These are phyloP conservation scores for Trematomus bernacchii DNA, from an alignment of 2,797 vertebrate species.

Conservation along the genomic window DNA sequence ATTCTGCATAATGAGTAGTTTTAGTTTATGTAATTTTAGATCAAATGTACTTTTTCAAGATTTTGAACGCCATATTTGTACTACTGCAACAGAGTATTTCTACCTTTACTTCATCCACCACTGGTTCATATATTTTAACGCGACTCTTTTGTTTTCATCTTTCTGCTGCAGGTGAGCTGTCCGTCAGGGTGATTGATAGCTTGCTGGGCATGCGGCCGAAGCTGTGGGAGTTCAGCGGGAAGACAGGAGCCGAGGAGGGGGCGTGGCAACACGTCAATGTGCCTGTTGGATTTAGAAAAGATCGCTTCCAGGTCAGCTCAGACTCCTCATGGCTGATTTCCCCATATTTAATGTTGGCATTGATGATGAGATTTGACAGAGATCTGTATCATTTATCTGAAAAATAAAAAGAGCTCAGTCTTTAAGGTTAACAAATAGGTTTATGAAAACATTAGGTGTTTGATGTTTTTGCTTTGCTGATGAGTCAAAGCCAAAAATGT, in stretches of 20 bases:
- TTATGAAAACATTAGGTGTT: background rate
- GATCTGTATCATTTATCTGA: background rate
- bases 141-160: background rate
- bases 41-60: too few species aligned
- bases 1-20: too few species aligned
- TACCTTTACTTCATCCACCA: too few species aligned
- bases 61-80: too few species aligned
- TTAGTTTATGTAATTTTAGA: too few species aligned
- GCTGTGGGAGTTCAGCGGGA: slow-evolving; percentile 82
- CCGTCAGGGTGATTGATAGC: slow-evolving; percentile 82
- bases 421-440: too few species aligned
- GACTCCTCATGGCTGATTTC: background rate
- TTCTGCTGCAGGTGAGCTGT: slow-evolving; percentile 77
- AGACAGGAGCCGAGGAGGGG: slow-evolving; percentile 60
- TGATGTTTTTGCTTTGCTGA: background rate
- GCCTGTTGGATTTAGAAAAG: slow-evolving; percentile 75
- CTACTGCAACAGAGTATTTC: too few species aligned
- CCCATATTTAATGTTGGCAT: background rate
- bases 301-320: slow-evolving; percentile 82
- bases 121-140: background rate
- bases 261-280: slow-evolving; percentile 69
- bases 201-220: slow-evolving; percentile 62
- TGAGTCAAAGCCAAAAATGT: background rate
- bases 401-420: background rate
- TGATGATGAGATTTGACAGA: background rate